These are phyloP conservation scores for Enteromius viviparus DNA, from an alignment of 2,797 vertebrate species.

Conservation along the genomic window DNA sequence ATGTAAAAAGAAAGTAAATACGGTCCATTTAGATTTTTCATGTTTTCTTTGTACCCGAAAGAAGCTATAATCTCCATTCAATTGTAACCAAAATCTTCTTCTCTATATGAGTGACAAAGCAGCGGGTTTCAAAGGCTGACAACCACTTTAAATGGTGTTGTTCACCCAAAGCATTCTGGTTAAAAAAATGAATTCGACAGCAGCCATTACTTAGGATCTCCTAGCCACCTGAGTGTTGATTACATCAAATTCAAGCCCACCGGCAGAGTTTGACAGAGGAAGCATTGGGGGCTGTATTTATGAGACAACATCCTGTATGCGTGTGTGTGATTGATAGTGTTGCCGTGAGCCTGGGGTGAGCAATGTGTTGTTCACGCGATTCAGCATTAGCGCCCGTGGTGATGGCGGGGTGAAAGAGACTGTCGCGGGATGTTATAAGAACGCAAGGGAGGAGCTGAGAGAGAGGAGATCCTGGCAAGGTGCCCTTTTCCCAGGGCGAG, in stretches of 20 bases:
- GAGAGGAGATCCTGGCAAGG: slow-evolving; percentile 46
- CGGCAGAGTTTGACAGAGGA: slow-evolving; percentile 31
- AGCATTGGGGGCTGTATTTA: slow-evolving; percentile 39
- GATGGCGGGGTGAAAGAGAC: slow-evolving; percentile 14
- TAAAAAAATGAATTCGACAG: neutral
- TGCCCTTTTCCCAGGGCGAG: slow-evolving; percentile 49
- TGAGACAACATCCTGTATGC: slow-evolving; percentile 44
- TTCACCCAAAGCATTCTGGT: slow-evolving; percentile 8
- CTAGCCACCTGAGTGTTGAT: slow-evolving; percentile 30
- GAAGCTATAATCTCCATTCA: neutral
- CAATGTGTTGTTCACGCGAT: slow-evolving; percentile 13
- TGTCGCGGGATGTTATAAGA: neutral
- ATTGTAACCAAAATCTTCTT: neutral
- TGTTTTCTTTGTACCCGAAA: neutral
- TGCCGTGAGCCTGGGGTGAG: slow-evolving; percentile 13
- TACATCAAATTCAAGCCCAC: slow-evolving; percentile 30
- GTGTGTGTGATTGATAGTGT: slow-evolving; percentile 22
- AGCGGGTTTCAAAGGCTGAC: neutral
- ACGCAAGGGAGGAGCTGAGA: neutral
- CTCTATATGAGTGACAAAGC: neutral
- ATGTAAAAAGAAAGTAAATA: neutral
- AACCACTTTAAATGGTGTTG: slow-evolving; percentile 3
- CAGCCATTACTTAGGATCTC: slow-evolving; percentile 23
- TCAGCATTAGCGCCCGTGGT: slow-evolving; percentile 2
- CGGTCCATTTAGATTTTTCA: no score